A percentile compares a stretch with the other conserved stretches of the same genome.
phyloP scores from a whole-genome alignment of 2,797 vertebrate genomes.

The Australoheros facetus region DNA sequence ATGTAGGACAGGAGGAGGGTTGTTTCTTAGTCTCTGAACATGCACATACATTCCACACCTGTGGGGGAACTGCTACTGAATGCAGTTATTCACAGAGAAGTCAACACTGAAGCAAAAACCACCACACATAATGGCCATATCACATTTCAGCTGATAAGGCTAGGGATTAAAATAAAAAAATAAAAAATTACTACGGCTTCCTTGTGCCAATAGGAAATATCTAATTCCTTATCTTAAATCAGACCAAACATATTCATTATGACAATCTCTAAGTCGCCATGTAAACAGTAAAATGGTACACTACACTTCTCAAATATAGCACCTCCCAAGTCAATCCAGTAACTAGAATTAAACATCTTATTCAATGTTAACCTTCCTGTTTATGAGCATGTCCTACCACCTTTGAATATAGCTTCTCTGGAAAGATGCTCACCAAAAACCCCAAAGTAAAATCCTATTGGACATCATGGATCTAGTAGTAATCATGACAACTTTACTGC shows the following conservation, averaged over 20 bases:
- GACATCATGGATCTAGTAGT: conserved; percentile 3
- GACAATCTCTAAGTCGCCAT: neutral
- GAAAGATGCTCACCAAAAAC: neutral
- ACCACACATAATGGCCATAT: no score
- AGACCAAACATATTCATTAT: neutral
- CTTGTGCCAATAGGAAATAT: no score
- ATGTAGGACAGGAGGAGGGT: conserved; percentile 30
- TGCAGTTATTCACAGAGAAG: conserved; percentile 1
- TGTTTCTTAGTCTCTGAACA: conserved; percentile 24
- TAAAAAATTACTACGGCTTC: no score
- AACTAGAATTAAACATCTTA: conserved; percentile 13
- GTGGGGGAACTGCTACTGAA: conserved; percentile 21
- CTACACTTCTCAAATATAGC: conserved; percentile 7
- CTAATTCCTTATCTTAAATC: no score
- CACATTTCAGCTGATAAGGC: no score
- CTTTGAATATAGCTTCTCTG: conserved; percentile 10
- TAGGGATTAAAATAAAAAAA: no score
- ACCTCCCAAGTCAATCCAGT: conserved; percentile 33
- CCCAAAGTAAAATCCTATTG: neutral
- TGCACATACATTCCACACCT: conserved; percentile 44
- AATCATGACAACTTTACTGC: conserved; percentile 9
- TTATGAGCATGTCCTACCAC: conserved; percentile 20
- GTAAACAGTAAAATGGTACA: neutral
- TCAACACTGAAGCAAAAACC: neutral
- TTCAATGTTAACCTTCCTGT: neutral